Evolutionary conservation across 2,888 invertebrate genomes (phyloP), one percentile per base, ranked within the genome.

Genomic region (Oscheius sp.): DNA sequence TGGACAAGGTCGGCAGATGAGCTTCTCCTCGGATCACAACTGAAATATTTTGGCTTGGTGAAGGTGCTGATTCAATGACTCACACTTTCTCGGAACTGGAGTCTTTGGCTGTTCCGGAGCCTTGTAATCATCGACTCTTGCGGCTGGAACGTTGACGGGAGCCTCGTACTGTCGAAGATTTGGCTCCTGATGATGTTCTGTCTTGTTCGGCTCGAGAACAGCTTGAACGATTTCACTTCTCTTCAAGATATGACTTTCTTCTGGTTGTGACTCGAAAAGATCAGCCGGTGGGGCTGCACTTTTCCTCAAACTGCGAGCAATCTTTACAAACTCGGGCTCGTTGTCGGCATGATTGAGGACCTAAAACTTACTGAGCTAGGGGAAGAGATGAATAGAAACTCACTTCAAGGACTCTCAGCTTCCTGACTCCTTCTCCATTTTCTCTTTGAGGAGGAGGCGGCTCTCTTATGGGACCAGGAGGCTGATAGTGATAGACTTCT

Each of bases 251-350:
- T 29, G 21, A 60, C 51, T 55, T 2, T 70, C 70, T 2, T 55
- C 70, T 4, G 9, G 13, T 11, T 51, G 29, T 2, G 70, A 48
- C 21, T 73, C 73, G 55, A 68, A 68, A 29, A 55, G 55, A 29
- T 68, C 68, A 13, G 68, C 11, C 10, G 68, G 68, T 33, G 68
- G 68, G 9, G 68, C 68, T 10, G 63, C n/a, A 32, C 66, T 68
- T 58, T 55, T 57, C 11, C 60, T 29, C 33, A 74, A 33, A 33
- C 74, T 9, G 1, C 74, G 47, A 9, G 57, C 74, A 35, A 74
- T 68, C 51, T 74, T 74, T 1, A 74, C 74, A 59, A 74, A 74
- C 21, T 74, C 74, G 7, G 74, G 74, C 60, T 74, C 74, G 4
- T 57, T 58, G 7, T 74, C 66, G 13, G 70, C 47, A 21, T 63